Conservation (phyloP, 1,140 invertebrate genomes). For the Lepeophtheirus salmonis region DNA sequence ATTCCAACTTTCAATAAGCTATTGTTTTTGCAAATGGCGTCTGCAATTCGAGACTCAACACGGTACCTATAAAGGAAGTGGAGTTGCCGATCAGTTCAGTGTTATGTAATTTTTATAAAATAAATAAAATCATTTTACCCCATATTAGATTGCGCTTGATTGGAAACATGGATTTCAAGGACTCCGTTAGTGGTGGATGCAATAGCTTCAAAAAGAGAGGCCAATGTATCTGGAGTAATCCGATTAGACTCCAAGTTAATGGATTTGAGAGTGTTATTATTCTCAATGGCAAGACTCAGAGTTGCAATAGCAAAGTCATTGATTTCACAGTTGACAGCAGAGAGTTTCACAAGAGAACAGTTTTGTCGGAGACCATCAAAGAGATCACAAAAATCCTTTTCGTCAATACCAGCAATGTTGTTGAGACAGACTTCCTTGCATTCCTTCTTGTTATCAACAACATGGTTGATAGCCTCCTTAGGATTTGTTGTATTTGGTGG, state of each 20-base stretch:
- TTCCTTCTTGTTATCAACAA: conserved; percentile 8
- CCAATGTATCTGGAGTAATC: conserved; percentile 15
- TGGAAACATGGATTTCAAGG: conserved; percentile 2
- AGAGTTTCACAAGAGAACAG: neutral
- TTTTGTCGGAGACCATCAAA: conserved; percentile 5
- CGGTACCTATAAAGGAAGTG: conserved; percentile 12
- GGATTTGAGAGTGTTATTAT: conserved; percentile 15
- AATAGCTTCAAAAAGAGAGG: conserved; percentile 12
- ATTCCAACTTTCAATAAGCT: conserved; percentile 11
- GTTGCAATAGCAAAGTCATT: conserved; percentile 18
- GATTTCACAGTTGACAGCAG: conserved; percentile 7
- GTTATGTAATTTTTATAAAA: no score
- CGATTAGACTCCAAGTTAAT: conserved; percentile 17
- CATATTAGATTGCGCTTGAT: conserved; percentile 15
- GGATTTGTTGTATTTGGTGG: conserved; percentile 14
- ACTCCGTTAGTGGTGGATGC: conserved; percentile 3
- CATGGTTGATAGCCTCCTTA: conserved; percentile 4
- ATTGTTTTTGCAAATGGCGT: conserved; percentile 14
- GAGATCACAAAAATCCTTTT: conserved; percentile 4
- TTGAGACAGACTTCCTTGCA: conserved; percentile 5
- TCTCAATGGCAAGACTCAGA: conserved; percentile 12
- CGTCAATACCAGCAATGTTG: conserved; percentile 13
- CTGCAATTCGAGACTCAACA: conserved; percentile 8
- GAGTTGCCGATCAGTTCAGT: no score
- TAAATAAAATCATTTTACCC: conserved; percentile 7